Base-by-base conservation (phyloP, 2,888 invertebrate genomes). In the Orthosia gothica region DNA sequence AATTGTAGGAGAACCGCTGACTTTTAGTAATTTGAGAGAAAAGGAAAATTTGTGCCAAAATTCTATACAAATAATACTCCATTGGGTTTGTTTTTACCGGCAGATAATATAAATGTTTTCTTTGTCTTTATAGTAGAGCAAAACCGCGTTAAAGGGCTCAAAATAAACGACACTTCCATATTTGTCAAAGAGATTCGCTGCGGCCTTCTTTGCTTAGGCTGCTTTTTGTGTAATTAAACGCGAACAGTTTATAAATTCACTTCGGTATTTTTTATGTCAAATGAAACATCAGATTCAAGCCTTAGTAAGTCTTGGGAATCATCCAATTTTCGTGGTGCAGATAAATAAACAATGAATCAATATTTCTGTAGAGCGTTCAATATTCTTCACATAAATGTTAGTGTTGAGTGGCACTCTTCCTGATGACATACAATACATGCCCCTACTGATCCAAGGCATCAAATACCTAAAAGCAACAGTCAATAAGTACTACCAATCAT, bases 301-400 rank as follows among this genome's bases (percentile, higher is more conserved):
- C 54, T 47, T 47, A 23, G 16, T 49, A 54, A 18, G 9, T 57
- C 13, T 57, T 67, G 52, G 32, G 16, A 20, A 13, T 55, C 58
- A 75, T 59, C 40, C 32, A 54, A 52, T 63, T 70, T 68, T 50
- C 13, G 50, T 58, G 15, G 26, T 72, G 57, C 26, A 75, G 58
- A 79, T 86, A 86, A 86, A 86, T 85, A 86, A 83, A 83, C 71
- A 79, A 87, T 76, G 79, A 87, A 86, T 86, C 86, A 77, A 86
- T 86, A 86, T 79, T 75, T 72, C 52, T 18, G 70, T 47, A 69
- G 79, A 75, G 49, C 54, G 61, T 76, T 74, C 68, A 47, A 71
- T 70, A 59, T 76, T 69, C 18, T 59, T 70, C 65, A 61, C 66
- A 63, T 72, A 71, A 64, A 74, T 13, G 54, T 63, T 68, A 68